A percentile compares a stretch with the other conserved stretches of the same genome.
Evolutionary conservation across 2,113 vertebrate species (phyloP).

Genomic region (Hyla sarda): DNA sequence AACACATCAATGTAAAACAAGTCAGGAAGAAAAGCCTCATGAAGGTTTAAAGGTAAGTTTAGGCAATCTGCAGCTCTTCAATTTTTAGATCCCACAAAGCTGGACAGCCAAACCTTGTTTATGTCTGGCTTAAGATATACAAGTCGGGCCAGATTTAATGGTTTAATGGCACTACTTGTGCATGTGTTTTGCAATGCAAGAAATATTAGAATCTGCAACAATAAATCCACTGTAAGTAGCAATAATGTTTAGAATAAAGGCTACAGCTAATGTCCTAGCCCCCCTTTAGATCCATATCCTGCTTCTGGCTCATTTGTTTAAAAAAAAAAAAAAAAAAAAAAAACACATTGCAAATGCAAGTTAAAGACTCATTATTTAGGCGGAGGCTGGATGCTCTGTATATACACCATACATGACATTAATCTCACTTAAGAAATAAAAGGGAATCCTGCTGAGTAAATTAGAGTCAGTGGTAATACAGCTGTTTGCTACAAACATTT

Average conservation of each 20-base stretch:
- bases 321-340: too few relatives aligned
- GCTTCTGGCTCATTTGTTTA: constrained; percentile 17
- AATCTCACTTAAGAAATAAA: constrained; percentile 72
- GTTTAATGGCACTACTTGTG: not conserved
- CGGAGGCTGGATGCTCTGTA: constrained; percentile 62
- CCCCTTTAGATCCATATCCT: not conserved
- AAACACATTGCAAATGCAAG: constrained; percentile 16
- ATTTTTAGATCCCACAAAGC: not conserved
- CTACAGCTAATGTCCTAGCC: not conserved
- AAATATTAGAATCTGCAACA: not conserved
- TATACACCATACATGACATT: constrained; percentile 64
- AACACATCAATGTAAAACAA: not conserved
- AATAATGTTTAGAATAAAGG: not conserved
- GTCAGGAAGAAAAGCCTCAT: not conserved
- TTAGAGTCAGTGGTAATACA: constrained; percentile 74
- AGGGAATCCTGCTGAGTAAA: constrained; percentile 72
- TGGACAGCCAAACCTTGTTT: not conserved
- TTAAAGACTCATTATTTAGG: constrained; percentile 53
- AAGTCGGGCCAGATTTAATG: not conserved
- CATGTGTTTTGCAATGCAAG: not conserved
- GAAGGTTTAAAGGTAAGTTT: not conserved
- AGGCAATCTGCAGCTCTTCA: not conserved
- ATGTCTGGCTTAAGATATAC: not conserved
- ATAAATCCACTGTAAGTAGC: not conserved
- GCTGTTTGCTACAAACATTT: constrained; percentile 79